Evolutionary conservation across 2,113 vertebrate genomes (phyloP), one percentile per base, ranked within the genome.

Genomic region (Neofelis nebulosa): DNA sequence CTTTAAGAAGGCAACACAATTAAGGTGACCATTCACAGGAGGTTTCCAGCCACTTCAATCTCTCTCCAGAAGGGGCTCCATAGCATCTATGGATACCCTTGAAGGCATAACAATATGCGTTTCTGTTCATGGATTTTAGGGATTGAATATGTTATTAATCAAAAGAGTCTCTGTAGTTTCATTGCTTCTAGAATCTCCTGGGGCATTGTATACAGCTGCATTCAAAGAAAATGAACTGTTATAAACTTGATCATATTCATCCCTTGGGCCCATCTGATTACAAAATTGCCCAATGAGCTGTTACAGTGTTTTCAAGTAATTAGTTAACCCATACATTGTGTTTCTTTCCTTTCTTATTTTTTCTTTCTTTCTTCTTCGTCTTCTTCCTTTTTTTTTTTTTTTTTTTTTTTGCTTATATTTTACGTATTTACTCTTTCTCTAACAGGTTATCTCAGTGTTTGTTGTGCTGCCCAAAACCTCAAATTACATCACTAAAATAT

Each of bases 211-310:
- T 98, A 97, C 96, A 98, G 96, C 96, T 98, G 98, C 97, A 98
- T 94, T 96, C 88, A 97, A 98, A 98, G 97, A 98, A 97, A 98
- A 98, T 97, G 97, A 97, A 98, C 94, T 97, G 96, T 97, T 98
- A 97, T 95, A 95, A 97, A 97, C 96, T 92, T 93, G 97, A 93
- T 97, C 98, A 93, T 95, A 97, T 97, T 98, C 93, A 92, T 97
- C 98, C 98, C 98, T 96, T 97, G 98, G 98, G 98, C 96, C 97
- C 94, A 97, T 97, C 96, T 98, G 98, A 98, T 98, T 98, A 96
- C 82, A 91, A 93, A 97, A 98, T 97, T 98, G 97, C 97, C 97
- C 98, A 98, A 97, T 98, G 97, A 98, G 96, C 98, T 98, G 98
- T 98, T 98, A 89, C 95, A 89, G 85, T 96, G 83, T 95, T 97